Conservation (phyloP, 2,888 invertebrate genomes). For the Eupithecia dodoneata region DNA sequence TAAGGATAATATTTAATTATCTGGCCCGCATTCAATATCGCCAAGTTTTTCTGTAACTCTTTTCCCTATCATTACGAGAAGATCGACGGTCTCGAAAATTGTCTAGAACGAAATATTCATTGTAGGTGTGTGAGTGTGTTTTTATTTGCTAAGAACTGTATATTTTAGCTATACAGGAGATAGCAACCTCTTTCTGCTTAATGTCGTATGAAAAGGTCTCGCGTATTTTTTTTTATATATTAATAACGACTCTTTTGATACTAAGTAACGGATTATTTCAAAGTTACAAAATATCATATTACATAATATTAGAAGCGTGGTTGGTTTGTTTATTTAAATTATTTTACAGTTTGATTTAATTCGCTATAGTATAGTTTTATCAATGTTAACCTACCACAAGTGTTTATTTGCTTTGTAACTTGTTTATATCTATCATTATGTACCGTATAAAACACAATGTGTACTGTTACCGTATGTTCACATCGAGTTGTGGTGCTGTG, state of each 20-base stretch:
- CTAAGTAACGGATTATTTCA: not conserved
- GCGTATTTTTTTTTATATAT: too few species aligned
- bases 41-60: not conserved
- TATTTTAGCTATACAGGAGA: not conserved
- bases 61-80: not conserved
- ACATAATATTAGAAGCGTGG: not conserved
- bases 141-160: not conserved
- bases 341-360: not conserved
- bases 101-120: not conserved
- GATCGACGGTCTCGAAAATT: not conserved
- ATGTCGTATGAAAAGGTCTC: too few species aligned
- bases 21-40: not conserved
- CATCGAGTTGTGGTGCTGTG: slow-evolving; percentile 33
- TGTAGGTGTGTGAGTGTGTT: not conserved
- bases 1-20: not conserved
- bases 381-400: not conserved
- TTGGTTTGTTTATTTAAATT: not conserved
- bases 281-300: not conserved
- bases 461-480: slow-evolving; percentile 31
- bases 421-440: slow-evolving; percentile 22
- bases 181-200: not conserved
- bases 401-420: slow-evolving; percentile 2
- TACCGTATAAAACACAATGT: slow-evolving; percentile 23
- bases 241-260: too few species aligned
- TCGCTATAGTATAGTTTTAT: not conserved